These are phyloP conservation scores for Narcine bancroftii DNA, from an alignment of 2,113 vertebrate species.

Conservation along the genomic window DNA sequence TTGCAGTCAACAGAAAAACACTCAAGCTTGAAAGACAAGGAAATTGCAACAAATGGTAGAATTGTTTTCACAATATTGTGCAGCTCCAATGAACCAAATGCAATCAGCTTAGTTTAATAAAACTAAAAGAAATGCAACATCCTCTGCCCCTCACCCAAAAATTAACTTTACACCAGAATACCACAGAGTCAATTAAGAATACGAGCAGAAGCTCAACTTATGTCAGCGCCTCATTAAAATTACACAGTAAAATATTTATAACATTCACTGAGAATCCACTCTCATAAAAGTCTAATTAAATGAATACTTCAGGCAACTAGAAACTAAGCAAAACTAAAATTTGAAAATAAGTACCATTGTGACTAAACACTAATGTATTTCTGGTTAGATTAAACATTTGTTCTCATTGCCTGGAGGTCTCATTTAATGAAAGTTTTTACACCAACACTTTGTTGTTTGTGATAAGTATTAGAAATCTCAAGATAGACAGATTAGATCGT, in stretches of 20 bases:
- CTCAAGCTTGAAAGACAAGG: neutral
- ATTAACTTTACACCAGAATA: neutral
- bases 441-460: constrained; percentile 1
- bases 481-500: neutral
- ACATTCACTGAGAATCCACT: neutral
- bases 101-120: neutral
- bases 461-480: neutral
- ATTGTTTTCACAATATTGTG: neutral
- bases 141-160: neutral
- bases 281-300: constrained; percentile 11
- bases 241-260: constrained; percentile 3
- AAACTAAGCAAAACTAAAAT: neutral
- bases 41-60: neutral
- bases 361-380: constrained; percentile 3
- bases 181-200: neutral
- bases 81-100: neutral
- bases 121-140: neutral
- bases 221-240: neutral
- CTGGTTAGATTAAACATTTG: constrained; percentile 21
- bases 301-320: neutral
- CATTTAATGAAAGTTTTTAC: constrained; percentile 8
- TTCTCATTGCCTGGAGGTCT: neutral
- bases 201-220: neutral
- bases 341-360: neutral
- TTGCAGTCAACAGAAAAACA: neutral